These are phyloP conservation scores for Cotesia vestalis DNA, from an alignment of 1,140 invertebrate species.

Conservation along the genomic window DNA sequence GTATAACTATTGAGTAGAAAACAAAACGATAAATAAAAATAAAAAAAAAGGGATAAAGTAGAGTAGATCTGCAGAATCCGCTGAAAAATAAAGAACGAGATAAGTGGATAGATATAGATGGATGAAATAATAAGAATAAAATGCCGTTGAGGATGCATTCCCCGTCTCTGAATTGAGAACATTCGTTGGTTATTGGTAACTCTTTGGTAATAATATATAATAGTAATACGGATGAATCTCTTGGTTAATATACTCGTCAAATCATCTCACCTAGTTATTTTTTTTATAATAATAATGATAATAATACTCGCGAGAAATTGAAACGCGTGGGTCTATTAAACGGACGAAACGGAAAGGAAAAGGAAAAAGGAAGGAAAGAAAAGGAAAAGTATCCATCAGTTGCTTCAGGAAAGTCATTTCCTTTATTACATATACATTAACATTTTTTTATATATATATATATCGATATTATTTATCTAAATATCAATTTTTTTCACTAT, in stretches of 20 bases:
- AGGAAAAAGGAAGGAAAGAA: conserved; percentile 23
- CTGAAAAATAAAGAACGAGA: conserved; percentile 17
- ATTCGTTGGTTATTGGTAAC: conserved; percentile 30
- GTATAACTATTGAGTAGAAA: too few relatives aligned
- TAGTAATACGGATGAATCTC: neutral
- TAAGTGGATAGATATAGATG: conserved; percentile 3
- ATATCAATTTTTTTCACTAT: neutral
- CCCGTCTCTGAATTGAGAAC: conserved; percentile 7
- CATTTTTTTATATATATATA: conserved; percentile 10
- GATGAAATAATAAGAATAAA: neutral
- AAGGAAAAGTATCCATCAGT: conserved; percentile 36
- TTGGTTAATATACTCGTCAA: too few relatives aligned
- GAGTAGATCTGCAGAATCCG: neutral
- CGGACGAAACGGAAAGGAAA: conserved; percentile 20
- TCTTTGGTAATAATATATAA: too few relatives aligned
- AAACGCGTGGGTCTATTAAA: conserved; percentile 41
- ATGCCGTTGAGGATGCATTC: neutral
- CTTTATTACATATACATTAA: conserved; percentile 9
- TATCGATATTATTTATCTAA: neutral
- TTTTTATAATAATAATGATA: too few relatives aligned
- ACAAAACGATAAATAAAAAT: too few relatives aligned
- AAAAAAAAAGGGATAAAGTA: too few relatives aligned
- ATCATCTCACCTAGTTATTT: too few relatives aligned
- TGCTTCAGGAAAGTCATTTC: conserved; percentile 38
- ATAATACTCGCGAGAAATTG: conserved; percentile 19